Base-by-base conservation (phyloP, 2,888 invertebrate genomes). In the Agrotis ipsilon region DNA sequence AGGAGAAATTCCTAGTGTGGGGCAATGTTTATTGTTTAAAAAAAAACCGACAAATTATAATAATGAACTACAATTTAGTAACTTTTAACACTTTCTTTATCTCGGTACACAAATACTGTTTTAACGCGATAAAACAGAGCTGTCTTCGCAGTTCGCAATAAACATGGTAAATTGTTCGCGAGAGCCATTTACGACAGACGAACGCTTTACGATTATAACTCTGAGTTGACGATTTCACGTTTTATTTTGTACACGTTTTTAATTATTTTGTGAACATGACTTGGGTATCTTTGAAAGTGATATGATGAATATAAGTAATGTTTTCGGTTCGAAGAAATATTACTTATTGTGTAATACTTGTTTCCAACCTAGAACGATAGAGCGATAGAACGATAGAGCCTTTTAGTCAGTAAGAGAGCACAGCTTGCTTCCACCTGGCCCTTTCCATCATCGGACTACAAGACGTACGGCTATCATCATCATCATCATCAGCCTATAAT, bases 141-240 rank as follows among this genome's bases (percentile, higher is more conserved):
- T 70, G 46, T 63, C 54, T 64, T 57, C 62, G 60, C 76, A 65
- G 68, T 78, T 75, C 32, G 79, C 76, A 74, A 80, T 82, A 83
- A 87, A 84, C 75, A 67, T 65, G 67, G 69, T 66, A 76, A 81
- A 78, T 80, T 83, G 78, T 77, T 71, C 75, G 73, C 84, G 67
- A 81, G 75, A 77, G 67, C 80, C 74, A 83, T 85, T 87, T 83
- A 84, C 77, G 64, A 64, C 63, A 52, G 61, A 60, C 62, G 39
- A 52, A 71, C 39, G 63, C 66, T 86, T 82, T 75, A 86, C 80
- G 82, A 75, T 69, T 71, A 63, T 54, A 61, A 52, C 54, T 55
- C 19, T 65, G 49, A 66, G 63, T 72, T 52, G 52, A 70, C 49
- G n/a, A 64, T 70, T 65, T 68, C 45, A 57, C 16, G 62, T 71